Evolutionary conservation across 2,888 invertebrate species (phyloP), one percentile per base, ranked within the genome.

Genomic region (Eudasyphora cyanicolor): DNA sequence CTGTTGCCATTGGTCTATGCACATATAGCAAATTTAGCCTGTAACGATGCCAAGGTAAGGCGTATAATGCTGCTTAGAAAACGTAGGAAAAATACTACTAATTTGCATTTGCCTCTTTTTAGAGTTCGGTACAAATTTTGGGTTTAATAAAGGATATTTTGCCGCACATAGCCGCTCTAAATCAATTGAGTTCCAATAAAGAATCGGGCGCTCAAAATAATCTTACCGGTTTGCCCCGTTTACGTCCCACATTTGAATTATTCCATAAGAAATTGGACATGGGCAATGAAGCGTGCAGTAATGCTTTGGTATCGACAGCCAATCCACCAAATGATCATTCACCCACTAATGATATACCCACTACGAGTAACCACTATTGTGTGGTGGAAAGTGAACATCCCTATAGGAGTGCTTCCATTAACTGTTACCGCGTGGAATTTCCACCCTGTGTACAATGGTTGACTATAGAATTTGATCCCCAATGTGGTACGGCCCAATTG

Each of bases 311-410:
- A 17, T 38, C 38, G 10, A 71, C 12, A 10, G 17, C 42, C 17
- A 49, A 64, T 45, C 64, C 90, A 38, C 80, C 85, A 83, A 69
- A 12, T 24, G 79, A 73, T 69, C 78, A 84, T 62, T 73, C 49
- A 69, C 24, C 85, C 19, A 21, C 80, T 21, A 82, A 42, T 73
- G 83, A 79, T 27, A 45, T 71, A 21, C 71, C 80, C 70, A 97
- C 97, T 29, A 97, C 97, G 1, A 96, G 97, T 82, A 95, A 96
- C 89, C 97, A 97, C 92, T 98, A 97, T 91, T 96, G 97, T 4
- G 95, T 97, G 94, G 95, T 98, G 0, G 99, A 99, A 92, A 98
- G 98, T 91, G 98, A 98, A 51, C 99, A 99, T 93, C 99, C 99
- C 0, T 99, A 99, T 92, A 97, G 97, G 91, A 96, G 97, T 51